These are phyloP conservation scores for Pseudochromis fuscus DNA, from an alignment of 2,797 vertebrate species.

Conservation along the genomic window DNA sequence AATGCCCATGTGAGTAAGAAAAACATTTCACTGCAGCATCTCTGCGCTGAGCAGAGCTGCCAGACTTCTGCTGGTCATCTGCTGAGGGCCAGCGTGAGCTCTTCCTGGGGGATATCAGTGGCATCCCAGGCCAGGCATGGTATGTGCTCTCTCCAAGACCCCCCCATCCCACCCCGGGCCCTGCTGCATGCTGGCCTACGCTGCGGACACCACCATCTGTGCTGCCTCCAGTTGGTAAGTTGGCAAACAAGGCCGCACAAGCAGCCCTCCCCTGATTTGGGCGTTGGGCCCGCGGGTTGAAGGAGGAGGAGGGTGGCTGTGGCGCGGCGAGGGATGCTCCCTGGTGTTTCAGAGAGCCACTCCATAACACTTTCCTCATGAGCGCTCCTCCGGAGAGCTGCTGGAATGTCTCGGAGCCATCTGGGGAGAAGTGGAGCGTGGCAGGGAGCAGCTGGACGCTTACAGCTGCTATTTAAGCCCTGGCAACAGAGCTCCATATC, in stretches of 20 bases:
- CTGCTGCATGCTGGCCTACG: slow-evolving; percentile 71
- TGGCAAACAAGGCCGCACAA: slow-evolving; percentile 73
- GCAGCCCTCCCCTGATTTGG: slow-evolving; percentile 72
- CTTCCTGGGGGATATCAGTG: slow-evolving; percentile 73
- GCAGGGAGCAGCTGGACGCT: slow-evolving; percentile 87
- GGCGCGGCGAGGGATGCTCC: slow-evolving; percentile 75
- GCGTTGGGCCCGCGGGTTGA: slow-evolving; percentile 72
- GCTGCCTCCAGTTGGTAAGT: slow-evolving; percentile 78
- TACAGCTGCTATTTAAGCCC: slow-evolving; percentile 87
- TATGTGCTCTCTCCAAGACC: slow-evolving; percentile 72
- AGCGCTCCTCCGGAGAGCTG: slow-evolving; percentile 83
- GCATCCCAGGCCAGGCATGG: slow-evolving; percentile 74
- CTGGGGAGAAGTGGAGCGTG: slow-evolving; percentile 88
- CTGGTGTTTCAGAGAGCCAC: slow-evolving; percentile 84
- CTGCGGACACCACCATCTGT: slow-evolving; percentile 81
- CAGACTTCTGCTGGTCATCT: slow-evolving; percentile 73
- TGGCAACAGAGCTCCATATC: slow-evolving; percentile 83
- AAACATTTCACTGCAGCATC: slow-evolving; percentile 53
- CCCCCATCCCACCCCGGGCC: slow-evolving; percentile 47
- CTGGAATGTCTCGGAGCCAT: slow-evolving; percentile 87
- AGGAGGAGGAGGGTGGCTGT: slow-evolving; percentile 71
- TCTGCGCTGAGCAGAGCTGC: slow-evolving; percentile 46
- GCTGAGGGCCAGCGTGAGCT: slow-evolving; percentile 64
- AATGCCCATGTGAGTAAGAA: slow-evolving; percentile 58
- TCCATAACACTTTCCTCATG: slow-evolving; percentile 85